A percentile compares a stretch with the other conserved stretches of the same genome.
Conservation (phyloP, 1,140 invertebrate species). For the Stegodyphus mimosarum region DNA sequence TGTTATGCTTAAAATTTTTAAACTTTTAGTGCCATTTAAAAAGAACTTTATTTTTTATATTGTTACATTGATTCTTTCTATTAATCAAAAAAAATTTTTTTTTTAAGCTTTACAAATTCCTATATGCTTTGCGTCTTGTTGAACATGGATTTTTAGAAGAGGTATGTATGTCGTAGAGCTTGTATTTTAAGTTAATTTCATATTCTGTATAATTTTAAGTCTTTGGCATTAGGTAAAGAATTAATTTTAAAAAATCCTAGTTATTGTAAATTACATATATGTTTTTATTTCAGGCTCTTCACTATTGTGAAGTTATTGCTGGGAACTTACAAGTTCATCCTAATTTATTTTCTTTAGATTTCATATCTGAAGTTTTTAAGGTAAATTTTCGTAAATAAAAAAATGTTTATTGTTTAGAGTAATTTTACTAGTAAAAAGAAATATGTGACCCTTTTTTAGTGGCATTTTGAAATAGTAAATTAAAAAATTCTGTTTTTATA, state of each 20-base stretch:
- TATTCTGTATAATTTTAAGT: neutral
- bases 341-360: constrained; percentile 71
- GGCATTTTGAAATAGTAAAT: constrained; percentile 11
- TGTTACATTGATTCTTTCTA: constrained; percentile 13
- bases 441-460: constrained; percentile 7
- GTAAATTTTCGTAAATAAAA: constrained; percentile 62
- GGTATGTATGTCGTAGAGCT: constrained; percentile 58
- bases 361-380: constrained; percentile 76
- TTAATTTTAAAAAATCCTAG: neutral
- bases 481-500: constrained; percentile 58
- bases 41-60: neutral
- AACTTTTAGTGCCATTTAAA: neutral
- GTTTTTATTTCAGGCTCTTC: constrained; percentile 71
- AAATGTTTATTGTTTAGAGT: neutral
- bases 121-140: constrained; percentile 78
- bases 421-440: neutral
- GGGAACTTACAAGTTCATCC: constrained; percentile 72
- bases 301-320: constrained; percentile 85
- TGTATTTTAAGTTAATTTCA: neutral
- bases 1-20: too few species aligned
- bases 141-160: constrained; percentile 83
- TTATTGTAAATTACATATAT: neutral
- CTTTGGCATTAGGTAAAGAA: neutral
- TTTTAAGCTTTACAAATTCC: constrained; percentile 68
- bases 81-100: constrained; percentile 7